Evolutionary conservation across 2,797 vertebrate genomes (phyloP).

Genomic region (Brachymystax lenok): DNA sequence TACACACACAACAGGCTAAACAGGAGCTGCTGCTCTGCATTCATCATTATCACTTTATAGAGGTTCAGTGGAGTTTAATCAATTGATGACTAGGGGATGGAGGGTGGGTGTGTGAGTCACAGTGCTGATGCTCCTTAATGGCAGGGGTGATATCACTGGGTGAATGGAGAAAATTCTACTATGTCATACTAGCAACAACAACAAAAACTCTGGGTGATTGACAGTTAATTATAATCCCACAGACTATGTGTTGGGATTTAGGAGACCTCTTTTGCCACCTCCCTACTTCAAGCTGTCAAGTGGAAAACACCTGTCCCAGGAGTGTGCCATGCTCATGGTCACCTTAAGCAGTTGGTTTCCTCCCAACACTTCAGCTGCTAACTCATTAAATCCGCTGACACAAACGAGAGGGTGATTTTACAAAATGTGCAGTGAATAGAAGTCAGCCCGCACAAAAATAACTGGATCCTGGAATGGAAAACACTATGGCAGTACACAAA

Average conservation of each 20-base stretch:
- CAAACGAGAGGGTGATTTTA: not conserved
- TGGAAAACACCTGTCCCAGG: not conserved
- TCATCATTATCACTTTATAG: not conserved
- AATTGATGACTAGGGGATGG: not conserved
- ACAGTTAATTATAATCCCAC: not conserved
- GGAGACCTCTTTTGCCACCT: not conserved
- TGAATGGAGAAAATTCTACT: not conserved
- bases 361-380: not conserved
- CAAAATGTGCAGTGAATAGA: not conserved
- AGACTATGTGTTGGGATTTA: not conserved
- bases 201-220: not conserved
- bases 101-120: not conserved
- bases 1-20: not conserved
- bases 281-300: not conserved
- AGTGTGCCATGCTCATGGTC: not conserved
- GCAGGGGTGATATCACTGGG: not conserved
- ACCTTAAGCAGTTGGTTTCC: not conserved
- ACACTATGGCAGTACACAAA: not conserved
- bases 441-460: not conserved
- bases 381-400: not conserved
- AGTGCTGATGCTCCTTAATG: not conserved
- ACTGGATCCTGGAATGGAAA: not conserved
- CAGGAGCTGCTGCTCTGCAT: not conserved
- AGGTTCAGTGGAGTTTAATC: not conserved
- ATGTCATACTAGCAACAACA: not conserved